Base-by-base conservation (phyloP, 1,140 invertebrate genomes). In the Zaprionus lachaisei region DNA sequence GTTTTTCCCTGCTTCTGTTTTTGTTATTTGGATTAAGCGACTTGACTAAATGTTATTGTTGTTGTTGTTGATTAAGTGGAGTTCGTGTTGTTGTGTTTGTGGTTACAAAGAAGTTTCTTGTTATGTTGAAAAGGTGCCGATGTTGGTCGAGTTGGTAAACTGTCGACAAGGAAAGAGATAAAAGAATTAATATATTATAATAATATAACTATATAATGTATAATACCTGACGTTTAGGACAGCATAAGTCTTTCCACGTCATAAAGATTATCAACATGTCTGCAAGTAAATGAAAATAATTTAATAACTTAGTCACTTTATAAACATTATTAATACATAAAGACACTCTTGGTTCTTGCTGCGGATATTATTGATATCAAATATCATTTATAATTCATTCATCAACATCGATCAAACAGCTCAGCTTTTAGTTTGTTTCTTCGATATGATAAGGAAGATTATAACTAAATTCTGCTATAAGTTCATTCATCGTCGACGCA, bases 261-360 rank as follows among this genome's bases (percentile, higher is more conserved):
- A 91, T 78, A 87, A 65, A 91, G 79, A 81, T 81, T 77, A 85
- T 92, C 86, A 92, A 77, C 91, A 92, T 92, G 91, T 92, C 91
- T 92, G 85, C 2, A 83, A 69, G 17, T 12, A 17, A 58, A 26
- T 31, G 12, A 3, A 31, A 44, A n/a, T 15, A n/a, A 49, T n/a
- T 15, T n/a, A 63, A 17, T 12, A 20, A 49, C 28, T 2, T 4
- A 17, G 31, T 64, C 24, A 54, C 14, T 61, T 26, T 34, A 38
- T 41, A 41, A 15, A 41, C 15, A 41, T 41, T 5, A 26, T 26
- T 26, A 26, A 26, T 26, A 26, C 26, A 28, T 28, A 28, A 28
- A 28, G 26, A 28, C 26, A 34, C 31, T 34, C 9, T 34, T 34
- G 31, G 31, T 11, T 34, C 31, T 9, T 28, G 9, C 9, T 9